These are phyloP conservation scores for Microctonus hyperodae DNA, from an alignment of 2,888 invertebrate species.

Conservation along the genomic window DNA sequence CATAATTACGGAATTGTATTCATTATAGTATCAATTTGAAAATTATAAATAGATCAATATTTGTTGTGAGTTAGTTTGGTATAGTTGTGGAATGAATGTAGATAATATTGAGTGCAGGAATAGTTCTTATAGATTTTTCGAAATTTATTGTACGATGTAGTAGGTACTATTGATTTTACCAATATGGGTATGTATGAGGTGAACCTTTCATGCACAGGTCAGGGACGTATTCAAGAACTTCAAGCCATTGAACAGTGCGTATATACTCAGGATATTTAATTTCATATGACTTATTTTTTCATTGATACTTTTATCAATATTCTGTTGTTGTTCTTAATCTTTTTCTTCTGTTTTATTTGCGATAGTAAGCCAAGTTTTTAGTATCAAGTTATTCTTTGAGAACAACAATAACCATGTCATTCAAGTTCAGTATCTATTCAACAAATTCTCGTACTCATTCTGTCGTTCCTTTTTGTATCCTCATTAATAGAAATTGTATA, in stretches of 20 bases:
- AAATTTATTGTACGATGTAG: neutral
- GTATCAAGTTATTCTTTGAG: too few species aligned
- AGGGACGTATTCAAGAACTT: neutral
- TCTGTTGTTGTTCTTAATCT: too few species aligned
- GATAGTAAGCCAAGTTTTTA: neutral
- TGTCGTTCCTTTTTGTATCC: too few species aligned
- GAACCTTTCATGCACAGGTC: neutral
- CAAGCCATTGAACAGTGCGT: neutral
- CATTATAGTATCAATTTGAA: too few species aligned
- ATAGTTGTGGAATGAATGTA: too few species aligned
- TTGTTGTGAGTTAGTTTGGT: neutral
- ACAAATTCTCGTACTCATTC: too few species aligned
- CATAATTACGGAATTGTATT: too few species aligned
- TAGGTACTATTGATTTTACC: neutral
- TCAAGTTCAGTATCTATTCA: too few species aligned
- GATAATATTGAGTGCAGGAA: neutral
- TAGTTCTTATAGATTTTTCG: neutral
- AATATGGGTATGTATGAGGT: neutral
- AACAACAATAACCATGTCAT: neutral
- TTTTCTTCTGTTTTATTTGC: too few species aligned
- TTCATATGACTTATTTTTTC: too few species aligned
- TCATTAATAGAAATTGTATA: too few species aligned
- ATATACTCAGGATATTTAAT: neutral
- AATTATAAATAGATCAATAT: neutral
- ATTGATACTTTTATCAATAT: neutral